Percentiles rank a stretch among this genome's conserved stretches.
Evolutionary conservation across 1,140 invertebrate genomes (phyloP).

Genomic region (Microplitis mediator): DNA sequence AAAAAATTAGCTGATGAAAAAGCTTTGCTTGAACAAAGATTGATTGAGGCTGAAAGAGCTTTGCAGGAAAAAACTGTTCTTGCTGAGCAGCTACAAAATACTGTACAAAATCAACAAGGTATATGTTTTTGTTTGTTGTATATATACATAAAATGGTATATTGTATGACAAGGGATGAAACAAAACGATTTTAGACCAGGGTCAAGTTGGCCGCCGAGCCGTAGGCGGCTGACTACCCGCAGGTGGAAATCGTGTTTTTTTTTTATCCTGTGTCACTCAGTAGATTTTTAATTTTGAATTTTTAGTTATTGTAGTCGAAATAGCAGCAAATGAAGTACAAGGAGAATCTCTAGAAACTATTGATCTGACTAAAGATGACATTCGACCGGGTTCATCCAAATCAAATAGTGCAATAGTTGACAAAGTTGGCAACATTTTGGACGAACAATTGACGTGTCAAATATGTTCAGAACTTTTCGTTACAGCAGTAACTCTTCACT

Average conservation of each 20-base stretch:
- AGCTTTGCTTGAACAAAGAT: conserved; percentile 27
- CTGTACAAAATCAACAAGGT: conserved; percentile 24
- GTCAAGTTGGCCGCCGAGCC: too few species aligned
- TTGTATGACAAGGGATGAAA: too few species aligned
- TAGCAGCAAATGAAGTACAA: conserved; percentile 18
- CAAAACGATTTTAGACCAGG: too few species aligned
- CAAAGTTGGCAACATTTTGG: conserved; percentile 71
- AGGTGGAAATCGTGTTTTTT: too few species aligned
- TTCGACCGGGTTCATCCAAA: conserved; percentile 29
- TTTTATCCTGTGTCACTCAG: too few species aligned
- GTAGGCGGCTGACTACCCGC: too few species aligned
- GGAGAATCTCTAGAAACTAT: conserved; percentile 55
- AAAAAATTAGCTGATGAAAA: conserved; percentile 59
- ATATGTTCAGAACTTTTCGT: conserved; percentile 82
- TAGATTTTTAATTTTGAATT: too few species aligned
- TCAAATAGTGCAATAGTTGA: conserved; percentile 51
- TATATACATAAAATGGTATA: too few species aligned
- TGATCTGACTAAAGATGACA: conserved; percentile 52
- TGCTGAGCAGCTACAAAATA: conserved; percentile 36
- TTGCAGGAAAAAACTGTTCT: conserved; percentile 57
- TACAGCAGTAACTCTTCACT: conserved; percentile 72
- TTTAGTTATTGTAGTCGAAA: conserved; percentile 24
- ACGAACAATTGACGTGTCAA: conserved; percentile 77
- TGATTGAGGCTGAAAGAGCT: conserved; percentile 54
- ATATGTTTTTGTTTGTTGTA: not conserved